Base-by-base conservation (phyloP, 2,113 vertebrate species). In the Sciurus niger region DNA sequence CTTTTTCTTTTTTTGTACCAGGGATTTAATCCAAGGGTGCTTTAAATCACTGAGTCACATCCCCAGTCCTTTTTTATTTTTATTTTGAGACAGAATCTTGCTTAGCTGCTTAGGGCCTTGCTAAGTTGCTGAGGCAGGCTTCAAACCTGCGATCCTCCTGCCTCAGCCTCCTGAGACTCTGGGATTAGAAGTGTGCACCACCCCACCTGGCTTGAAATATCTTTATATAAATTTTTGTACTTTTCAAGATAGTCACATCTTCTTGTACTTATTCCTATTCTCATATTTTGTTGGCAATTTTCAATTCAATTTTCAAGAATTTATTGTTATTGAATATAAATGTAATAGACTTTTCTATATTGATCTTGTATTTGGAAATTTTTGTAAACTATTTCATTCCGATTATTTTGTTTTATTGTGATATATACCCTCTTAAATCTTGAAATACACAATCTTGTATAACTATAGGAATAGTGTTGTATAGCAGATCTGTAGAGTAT, bases 271-370 rank as follows among this genome's bases (percentile, higher is more conserved):
- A 79, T 78, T 96, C 1, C 24, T 68, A 65, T 5, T 22, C 53
- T 78, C 1, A 20, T 46, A 60, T 55, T 87, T 87, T 87, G 3
- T 84, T 93, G 9, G n/a, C 80, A 83, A 92, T 37, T 25, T 77
- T 11, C 10, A 82, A 77, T 40, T 89, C 22, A 74, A 43, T 89
- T 85, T 53, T 85, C 32, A 85, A 34, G 5, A 89, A 65, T 68
- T 40, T 88, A 43, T 94, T 76, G 30, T 79, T 84, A 51, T 16
- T 90, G 20, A 68, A 72, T 40, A 63, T 3, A 70, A 88, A n/a
- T 91, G 22, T 60, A 88, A 32, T 96, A 84, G 22, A 79, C 30
- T 88, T 90, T 93, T 63, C 5, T 93, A 34, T 34, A n/a, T 79
- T 91, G 16, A 18, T 63, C 22, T 93, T 80, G 32, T 24, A n/a